phyloP scores from a whole-genome alignment of 2,113 vertebrate genomes.

The Rallus limicola region DNA sequence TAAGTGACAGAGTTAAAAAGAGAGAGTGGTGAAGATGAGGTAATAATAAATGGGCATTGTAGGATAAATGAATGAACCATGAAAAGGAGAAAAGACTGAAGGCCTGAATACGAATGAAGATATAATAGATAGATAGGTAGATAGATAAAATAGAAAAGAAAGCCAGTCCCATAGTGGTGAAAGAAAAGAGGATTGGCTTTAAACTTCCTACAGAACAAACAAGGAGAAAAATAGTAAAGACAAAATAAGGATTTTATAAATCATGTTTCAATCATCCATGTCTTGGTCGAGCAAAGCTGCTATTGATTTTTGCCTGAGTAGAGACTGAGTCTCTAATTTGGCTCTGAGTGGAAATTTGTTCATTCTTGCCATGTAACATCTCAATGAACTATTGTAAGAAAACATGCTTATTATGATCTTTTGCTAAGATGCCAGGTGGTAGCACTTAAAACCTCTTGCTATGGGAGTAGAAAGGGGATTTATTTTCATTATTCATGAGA shows the following conservation, averaged over 20 bases:
- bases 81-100: not conserved
- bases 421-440: conserved; percentile 69
- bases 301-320: not conserved
- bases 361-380: conserved; percentile 66
- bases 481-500: conserved; percentile 72
- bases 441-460: conserved; percentile 68
- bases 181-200: not conserved
- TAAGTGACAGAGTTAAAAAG: conserved; percentile 37
- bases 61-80: conserved; percentile 20
- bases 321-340: conserved; percentile 36
- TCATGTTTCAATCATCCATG: not conserved
- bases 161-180: not conserved
- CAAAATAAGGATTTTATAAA: conserved; percentile 11
- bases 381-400: conserved; percentile 71
- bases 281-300: not conserved
- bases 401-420: conserved; percentile 75
- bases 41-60: conserved; percentile 39
- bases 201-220: not conserved
- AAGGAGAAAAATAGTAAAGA: not conserved
- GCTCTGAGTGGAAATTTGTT: conserved; percentile 47
- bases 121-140: not conserved
- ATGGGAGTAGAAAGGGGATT: conserved; percentile 54
- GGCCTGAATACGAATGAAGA: not conserved
- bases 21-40: conserved; percentile 31
- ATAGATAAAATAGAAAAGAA: not conserved